Percentiles rank a stretch among this genome's conserved stretches.
Evolutionary conservation across 2,888 invertebrate genomes (phyloP).

Genomic region (Chrysina gloriosa): DNA sequence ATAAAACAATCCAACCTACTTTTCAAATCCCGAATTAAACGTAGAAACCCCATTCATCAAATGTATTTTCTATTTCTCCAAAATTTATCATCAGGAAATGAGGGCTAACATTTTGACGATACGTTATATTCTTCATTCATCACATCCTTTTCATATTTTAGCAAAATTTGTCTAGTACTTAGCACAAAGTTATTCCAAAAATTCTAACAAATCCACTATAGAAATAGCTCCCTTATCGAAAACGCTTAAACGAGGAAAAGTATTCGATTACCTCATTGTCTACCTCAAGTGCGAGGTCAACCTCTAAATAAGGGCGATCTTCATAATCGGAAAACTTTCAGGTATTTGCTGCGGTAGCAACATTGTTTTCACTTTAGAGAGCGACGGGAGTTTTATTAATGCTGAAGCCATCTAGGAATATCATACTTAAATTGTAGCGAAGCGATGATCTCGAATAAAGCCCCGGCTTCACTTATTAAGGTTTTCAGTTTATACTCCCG

Average conservation of each 20-base stretch:
- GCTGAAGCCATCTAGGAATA: background rate
- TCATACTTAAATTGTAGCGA: background rate
- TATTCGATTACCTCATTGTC: background rate
- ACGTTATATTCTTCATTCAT: too few species aligned
- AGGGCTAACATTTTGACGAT: too few species aligned
- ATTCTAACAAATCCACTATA: too few species aligned
- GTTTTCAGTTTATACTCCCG: background rate
- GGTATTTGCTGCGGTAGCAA: background rate
- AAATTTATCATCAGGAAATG: too few species aligned
- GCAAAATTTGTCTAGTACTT: too few species aligned
- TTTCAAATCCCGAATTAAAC: background rate
- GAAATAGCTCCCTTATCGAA: too few species aligned
- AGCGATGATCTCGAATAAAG: background rate
- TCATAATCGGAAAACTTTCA: background rate
- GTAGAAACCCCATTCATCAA: background rate
- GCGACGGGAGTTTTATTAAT: slow-evolving; percentile 2
- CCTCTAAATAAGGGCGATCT: background rate
- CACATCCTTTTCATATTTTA: too few species aligned
- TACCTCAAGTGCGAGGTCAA: background rate
- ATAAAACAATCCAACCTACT: background rate
- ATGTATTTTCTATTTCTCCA: too few species aligned
- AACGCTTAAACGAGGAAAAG: too few species aligned
- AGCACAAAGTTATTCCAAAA: too few species aligned
- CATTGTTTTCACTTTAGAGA: background rate
- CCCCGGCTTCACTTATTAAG: background rate